Conservation (phyloP, 2,888 invertebrate genomes). For the Tachina grossa region DNA sequence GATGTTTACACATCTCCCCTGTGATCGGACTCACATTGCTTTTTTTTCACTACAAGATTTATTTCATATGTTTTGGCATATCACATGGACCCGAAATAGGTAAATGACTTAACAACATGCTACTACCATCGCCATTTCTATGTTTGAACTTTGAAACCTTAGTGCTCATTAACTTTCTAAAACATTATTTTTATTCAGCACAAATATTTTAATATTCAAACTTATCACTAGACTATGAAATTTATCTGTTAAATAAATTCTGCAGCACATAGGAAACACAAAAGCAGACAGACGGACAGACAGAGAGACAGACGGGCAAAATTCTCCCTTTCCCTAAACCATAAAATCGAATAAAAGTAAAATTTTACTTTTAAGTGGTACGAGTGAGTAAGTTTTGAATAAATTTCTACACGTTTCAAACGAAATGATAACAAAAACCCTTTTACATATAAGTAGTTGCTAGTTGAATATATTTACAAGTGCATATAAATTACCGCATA, state of each 20-base stretch:
- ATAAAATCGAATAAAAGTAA: not conserved
- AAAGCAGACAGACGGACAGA: not conserved
- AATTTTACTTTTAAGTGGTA: not conserved
- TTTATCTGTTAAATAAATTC: not conserved
- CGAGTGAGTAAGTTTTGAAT: constrained; percentile 21
- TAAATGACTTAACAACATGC: too few species aligned
- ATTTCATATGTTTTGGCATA: not conserved
- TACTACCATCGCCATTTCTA: not conserved
- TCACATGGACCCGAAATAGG: not conserved
- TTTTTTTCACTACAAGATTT: too few species aligned
- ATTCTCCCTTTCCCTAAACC: not conserved
- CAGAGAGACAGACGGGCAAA: too few species aligned
- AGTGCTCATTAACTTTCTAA: constrained; percentile 26
- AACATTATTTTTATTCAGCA: constrained; percentile 16
- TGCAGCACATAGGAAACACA: not conserved
- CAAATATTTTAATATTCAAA: constrained; percentile 14
- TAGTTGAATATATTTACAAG: constrained; percentile 1
- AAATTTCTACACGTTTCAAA: constrained; percentile 2
- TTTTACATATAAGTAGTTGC: not conserved
- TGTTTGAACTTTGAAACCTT: constrained; percentile 14
- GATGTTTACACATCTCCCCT: too few species aligned
- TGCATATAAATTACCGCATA: constrained; percentile 44
- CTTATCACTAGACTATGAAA: not conserved
- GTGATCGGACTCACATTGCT: too few species aligned
- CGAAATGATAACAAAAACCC: constrained; percentile 14